Percentiles rank a stretch among this genome's conserved stretches.
phyloP scores from a whole-genome alignment of 2,888 invertebrate species.

The Mayetiola destructor region DNA sequence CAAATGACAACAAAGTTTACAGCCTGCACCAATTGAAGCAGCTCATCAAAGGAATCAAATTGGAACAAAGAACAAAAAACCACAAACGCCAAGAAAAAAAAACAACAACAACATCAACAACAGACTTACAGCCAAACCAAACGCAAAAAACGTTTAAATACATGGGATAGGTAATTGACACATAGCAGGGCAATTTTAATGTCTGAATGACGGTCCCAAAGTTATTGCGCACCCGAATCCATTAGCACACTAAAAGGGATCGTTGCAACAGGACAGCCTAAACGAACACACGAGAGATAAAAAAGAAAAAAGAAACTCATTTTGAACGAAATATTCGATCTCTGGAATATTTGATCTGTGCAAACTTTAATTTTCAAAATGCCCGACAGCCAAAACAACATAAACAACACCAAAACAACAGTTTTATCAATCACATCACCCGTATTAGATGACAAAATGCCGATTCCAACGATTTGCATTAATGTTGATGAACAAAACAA shows the following conservation, averaged over 20 bases:
- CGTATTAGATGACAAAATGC: neutral
- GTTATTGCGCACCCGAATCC: neutral
- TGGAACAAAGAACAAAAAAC: no score
- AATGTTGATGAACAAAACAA: neutral
- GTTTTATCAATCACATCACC: neutral
- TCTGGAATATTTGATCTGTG: no score
- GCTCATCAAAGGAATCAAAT: no score
- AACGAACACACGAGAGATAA: neutral
- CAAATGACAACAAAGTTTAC: no score
- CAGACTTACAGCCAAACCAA: neutral
- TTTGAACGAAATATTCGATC: neutral
- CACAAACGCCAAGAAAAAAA: neutral
- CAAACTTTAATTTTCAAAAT: neutral
- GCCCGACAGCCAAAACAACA: neutral
- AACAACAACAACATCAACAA: neutral
- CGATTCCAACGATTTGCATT: neutral
- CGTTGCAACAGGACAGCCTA: neutral
- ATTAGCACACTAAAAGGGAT: neutral
- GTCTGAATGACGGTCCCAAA: neutral
- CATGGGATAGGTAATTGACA: neutral
- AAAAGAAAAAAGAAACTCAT: neutral
- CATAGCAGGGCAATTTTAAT: neutral
- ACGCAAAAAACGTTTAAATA: neutral
- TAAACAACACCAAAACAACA: neutral
- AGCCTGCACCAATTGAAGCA: no score